phyloP scores from a whole-genome alignment of 2,888 invertebrate species.

The Chouioia cunea region DNA sequence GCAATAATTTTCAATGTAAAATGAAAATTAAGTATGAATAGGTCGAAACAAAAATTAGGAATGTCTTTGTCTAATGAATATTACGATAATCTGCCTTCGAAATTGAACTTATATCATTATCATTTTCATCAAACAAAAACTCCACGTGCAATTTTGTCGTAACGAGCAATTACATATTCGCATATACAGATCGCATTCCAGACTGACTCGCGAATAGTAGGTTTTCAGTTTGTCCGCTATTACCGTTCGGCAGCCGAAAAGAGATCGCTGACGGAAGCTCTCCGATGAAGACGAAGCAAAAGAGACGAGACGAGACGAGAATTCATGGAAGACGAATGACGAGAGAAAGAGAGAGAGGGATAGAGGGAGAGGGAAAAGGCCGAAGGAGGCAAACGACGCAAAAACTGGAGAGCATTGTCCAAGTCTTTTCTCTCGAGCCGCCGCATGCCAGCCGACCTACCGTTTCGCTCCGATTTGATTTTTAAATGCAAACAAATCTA shows the following conservation, averaged over 20 bases:
- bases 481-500: conserved; percentile 69
- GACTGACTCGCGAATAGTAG: background rate
- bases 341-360: conserved; percentile 32
- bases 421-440: conserved; percentile 17
- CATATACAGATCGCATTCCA: conserved; percentile 9
- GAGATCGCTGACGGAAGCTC: background rate
- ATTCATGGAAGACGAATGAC: conserved; percentile 48
- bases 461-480: conserved; percentile 61
- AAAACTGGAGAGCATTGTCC: conserved; percentile 67
- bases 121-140: too few species aligned
- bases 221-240: conserved; percentile 20
- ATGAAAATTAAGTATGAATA: too few species aligned
- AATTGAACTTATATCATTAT: too few species aligned
- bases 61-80: too few species aligned
- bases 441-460: conserved; percentile 60
- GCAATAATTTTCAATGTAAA: too few species aligned
- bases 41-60: too few species aligned
- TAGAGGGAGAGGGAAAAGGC: conserved; percentile 46
- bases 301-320: conserved; percentile 28
- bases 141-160: background rate
- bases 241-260: conserved; percentile 3
- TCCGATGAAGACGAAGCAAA: conserved; percentile 40
- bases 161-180: background rate
- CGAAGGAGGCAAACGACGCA: conserved; percentile 65
- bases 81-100: too few species aligned